Evolutionary conservation across 2,888 invertebrate genomes (phyloP).

Genomic region (Microctonus aethiopoides): DNA sequence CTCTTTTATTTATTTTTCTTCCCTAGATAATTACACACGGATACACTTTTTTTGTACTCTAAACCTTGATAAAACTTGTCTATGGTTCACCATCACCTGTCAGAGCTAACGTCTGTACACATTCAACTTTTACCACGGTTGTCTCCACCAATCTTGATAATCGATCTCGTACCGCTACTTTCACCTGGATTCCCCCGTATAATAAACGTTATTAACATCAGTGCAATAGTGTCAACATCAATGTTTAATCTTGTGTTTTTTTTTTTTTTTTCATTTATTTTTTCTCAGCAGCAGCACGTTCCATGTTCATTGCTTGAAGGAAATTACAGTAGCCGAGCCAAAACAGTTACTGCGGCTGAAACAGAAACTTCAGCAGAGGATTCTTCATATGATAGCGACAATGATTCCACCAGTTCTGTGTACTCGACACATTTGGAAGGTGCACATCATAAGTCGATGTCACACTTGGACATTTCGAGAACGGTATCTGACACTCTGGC

Average conservation of each 20-base stretch:
- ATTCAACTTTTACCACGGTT: constrained; percentile 18
- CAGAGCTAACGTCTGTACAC: constrained; percentile 15
- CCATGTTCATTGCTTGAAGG: constrained; percentile 75
- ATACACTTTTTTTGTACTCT: too few relatives aligned
- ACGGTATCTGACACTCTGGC: constrained; percentile 87
- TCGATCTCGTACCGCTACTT: constrained; percentile 53
- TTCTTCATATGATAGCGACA: constrained; percentile 88
- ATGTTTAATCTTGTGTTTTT: constrained; percentile 51
- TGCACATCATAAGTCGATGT: constrained; percentile 54
- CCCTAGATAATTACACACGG: too few relatives aligned
- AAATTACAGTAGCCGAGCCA: constrained; percentile 45
- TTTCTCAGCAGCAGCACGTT: constrained; percentile 79
- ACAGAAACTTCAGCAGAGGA: constrained; percentile 76
- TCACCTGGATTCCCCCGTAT: constrained; percentile 53
- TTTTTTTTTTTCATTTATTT: constrained; percentile 65
- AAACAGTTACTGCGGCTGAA: constrained; percentile 40
- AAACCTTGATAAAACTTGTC: background rate
- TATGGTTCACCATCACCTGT: background rate
- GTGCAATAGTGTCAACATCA: background rate
- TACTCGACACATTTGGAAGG: constrained; percentile 49
- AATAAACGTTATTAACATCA: background rate
- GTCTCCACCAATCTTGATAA: constrained; percentile 8
- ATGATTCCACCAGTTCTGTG: constrained; percentile 56
- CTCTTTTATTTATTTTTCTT: constrained; percentile 17
- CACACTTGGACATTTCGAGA: constrained; percentile 82